A percentile compares a stretch with the other conserved stretches of the same genome.
phyloP scores from a whole-genome alignment of 2,797 vertebrate genomes.

The Phoxinus dragarum region DNA sequence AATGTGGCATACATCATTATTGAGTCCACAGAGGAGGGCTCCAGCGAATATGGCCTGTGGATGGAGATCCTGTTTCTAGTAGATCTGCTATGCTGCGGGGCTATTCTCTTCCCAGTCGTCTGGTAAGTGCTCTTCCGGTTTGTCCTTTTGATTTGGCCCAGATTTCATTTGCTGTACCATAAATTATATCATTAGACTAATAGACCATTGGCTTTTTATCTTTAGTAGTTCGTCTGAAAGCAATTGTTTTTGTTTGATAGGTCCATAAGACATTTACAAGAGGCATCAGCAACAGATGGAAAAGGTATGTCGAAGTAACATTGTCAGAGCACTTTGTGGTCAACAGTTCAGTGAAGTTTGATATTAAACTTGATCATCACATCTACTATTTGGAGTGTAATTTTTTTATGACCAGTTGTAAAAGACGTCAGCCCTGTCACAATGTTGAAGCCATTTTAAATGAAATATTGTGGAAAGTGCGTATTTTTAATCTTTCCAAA shows the following conservation, averaged over 20 bases:
- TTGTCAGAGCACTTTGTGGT: not conserved
- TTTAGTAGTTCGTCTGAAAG: conserved; percentile 1
- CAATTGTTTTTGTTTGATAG: conserved; percentile 65
- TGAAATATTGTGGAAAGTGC: not conserved
- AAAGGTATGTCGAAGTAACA: conserved; percentile 78
- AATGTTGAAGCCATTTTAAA: not conserved
- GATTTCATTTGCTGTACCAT: not conserved
- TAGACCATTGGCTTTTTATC: not conserved
- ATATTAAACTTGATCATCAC: not conserved
- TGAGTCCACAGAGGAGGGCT: conserved; percentile 87
- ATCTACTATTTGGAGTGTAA: not conserved
- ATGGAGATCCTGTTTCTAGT: conserved; percentile 88
- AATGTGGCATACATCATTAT: conserved; percentile 89
- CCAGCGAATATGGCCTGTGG: conserved; percentile 84
- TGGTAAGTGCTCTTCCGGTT: conserved; percentile 73
- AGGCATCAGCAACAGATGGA: conserved; percentile 88
- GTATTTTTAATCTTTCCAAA: not conserved
- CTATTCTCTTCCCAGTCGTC: conserved; percentile 88
- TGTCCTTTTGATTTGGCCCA: not conserved
- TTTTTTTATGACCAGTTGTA: not conserved
- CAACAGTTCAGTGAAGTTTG: not conserved
- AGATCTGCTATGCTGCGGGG: conserved; percentile 86
- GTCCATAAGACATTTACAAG: conserved; percentile 89
- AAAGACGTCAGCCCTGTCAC: not conserved
- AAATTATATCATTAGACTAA: not conserved